These are phyloP conservation scores for Oegoconia quadripuncta DNA, from an alignment of 2,888 invertebrate species.

Conservation along the genomic window DNA sequence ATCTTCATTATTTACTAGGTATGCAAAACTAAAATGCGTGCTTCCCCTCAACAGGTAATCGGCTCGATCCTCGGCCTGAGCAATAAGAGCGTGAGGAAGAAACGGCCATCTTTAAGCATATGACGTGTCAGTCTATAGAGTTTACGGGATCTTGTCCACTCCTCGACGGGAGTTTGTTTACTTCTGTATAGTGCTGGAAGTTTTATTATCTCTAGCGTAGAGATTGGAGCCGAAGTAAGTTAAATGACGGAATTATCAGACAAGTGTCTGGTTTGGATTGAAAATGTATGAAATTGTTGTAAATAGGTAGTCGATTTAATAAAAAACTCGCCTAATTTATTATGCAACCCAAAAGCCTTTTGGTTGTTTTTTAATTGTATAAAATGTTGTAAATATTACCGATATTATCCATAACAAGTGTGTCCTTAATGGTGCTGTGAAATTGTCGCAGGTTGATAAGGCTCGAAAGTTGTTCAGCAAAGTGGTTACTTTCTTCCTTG, in stretches of 20 bases:
- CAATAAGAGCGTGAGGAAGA: constrained; percentile 87
- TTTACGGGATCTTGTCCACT: constrained; percentile 51
- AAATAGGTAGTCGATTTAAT: too few species aligned
- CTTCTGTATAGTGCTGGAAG: constrained; percentile 51
- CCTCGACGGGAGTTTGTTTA: constrained; percentile 66
- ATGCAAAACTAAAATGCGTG: too few species aligned
- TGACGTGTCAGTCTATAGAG: constrained; percentile 59
- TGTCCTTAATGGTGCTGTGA: neutral
- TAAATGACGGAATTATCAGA: constrained; percentile 27
- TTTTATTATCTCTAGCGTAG: constrained; percentile 47
- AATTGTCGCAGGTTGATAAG: constrained; percentile 7
- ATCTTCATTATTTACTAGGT: too few species aligned
- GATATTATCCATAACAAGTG: too few species aligned
- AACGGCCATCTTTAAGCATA: constrained; percentile 88
- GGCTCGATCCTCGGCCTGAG: constrained; percentile 89
- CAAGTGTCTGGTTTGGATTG: constrained; percentile 27
- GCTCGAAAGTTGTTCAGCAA: constrained; percentile 7
- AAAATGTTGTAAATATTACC: too few species aligned
- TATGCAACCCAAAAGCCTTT: too few species aligned
- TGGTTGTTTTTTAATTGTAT: too few species aligned
- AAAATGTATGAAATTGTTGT: too few species aligned
- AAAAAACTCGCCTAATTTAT: too few species aligned
- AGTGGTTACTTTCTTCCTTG: constrained; percentile 6
- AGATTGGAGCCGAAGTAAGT: constrained; percentile 41
- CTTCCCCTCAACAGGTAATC: constrained; percentile 68